Base-by-base conservation (phyloP, 1,140 invertebrate species). In the Zaprionus camerounensis region DNA sequence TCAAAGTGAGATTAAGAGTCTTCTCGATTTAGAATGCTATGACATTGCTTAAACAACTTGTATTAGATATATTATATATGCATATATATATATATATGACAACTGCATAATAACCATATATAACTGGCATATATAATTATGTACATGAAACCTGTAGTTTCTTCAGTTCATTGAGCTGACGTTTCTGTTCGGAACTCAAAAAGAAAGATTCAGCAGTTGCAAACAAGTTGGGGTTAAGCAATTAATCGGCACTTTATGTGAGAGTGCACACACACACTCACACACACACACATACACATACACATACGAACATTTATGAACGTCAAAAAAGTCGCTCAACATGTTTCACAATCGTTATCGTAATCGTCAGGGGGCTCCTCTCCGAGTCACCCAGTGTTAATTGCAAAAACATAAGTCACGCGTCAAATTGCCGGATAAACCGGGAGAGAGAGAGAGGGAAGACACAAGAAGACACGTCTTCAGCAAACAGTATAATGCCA, bases 281-380 rank as follows among this genome's bases (percentile, higher is more conserved):
- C 36, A 38, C 36, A 38, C 36, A 38, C 12, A 34, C 34, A 38
- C 36, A 38, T 2, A 15, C 36, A 38, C 36, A 38, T 3, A 12
- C 34, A 38, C 36, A 38, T 7, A 38, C 36, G 36, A 15, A 15
- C 41, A 46, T 46, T 46, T 46, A 46, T n/a, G 41, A n/a, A 15
- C 5, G 11, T 20, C 46, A 51, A 62, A 62, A 38, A 46, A 44
- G 59, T 46, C 59, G 36, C 38, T 17, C 38, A 38, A 15, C 38
- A 9, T 44, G 59, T 62, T 62, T 26, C 59, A 62, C 22, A 62
- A 62, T 62, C 38, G 38, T 41, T 44, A 62, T n/a, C 53, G 38
- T 41, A 62, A 62, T n/a, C 53, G 24, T 31, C 53, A 6, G 24
- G 13, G 24, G 38, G 38, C 38, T 46, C 38, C 36, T 24, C 46